Conservation (phyloP, 2,888 invertebrate species). For the Sphaerophoria taeniata region DNA sequence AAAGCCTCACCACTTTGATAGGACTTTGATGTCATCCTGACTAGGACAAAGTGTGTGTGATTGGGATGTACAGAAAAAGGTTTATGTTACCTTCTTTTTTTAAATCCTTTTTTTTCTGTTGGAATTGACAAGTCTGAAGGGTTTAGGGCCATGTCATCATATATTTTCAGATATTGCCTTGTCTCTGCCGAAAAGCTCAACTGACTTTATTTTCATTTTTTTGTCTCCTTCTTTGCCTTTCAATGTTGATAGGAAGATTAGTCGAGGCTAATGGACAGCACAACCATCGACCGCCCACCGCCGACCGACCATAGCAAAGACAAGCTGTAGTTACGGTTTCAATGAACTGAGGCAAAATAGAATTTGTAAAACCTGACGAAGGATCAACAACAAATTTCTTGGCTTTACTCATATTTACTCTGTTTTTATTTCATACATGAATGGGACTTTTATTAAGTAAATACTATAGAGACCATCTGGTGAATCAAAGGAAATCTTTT, state of each 20-base stretch:
- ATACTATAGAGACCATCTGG: background rate
- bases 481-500: background rate
- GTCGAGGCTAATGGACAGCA: slow-evolving; percentile 39
- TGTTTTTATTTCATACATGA: background rate
- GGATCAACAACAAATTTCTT: slow-evolving; percentile 9
- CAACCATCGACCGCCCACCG: slow-evolving; percentile 1
- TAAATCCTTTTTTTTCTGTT: slow-evolving; percentile 5
- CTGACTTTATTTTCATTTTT: slow-evolving; percentile 12
- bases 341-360: slow-evolving; percentile 30
- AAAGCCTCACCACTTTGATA: slow-evolving; percentile 68
- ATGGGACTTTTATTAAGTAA: background rate
- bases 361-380: slow-evolving; percentile 7
- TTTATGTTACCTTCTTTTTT: slow-evolving; percentile 15
- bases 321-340: slow-evolving; percentile 20
- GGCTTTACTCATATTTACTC: slow-evolving; percentile 3
- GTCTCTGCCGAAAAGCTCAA: background rate
- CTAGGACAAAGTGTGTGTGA: slow-evolving; percentile 42
- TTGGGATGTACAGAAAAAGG: slow-evolving; percentile 43
- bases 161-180: slow-evolving; percentile 13
- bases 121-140: slow-evolving; percentile 18
- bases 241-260: slow-evolving; percentile 41
- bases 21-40: slow-evolving; percentile 64
- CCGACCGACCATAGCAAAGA: background rate
- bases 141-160: slow-evolving; percentile 4
- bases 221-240: background rate